These are phyloP conservation scores for Cygnus atratus DNA, from an alignment of 2,113 vertebrate species.

Conservation along the genomic window DNA sequence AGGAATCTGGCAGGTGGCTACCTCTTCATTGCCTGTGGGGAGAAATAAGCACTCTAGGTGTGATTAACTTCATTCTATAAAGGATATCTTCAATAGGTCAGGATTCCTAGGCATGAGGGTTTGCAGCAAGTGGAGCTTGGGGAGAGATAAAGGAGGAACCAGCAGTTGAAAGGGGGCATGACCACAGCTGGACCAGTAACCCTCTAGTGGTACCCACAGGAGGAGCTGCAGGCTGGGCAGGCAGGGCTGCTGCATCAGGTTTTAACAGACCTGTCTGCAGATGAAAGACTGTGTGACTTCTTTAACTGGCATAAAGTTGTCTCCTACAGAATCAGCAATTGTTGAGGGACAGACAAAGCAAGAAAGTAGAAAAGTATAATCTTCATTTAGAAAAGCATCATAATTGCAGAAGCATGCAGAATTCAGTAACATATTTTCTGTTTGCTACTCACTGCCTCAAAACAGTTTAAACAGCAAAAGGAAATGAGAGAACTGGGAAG, in stretches of 20 bases:
- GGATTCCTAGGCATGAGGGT: not conserved
- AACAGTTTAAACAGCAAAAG: constrained; percentile 5
- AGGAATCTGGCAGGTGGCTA: not conserved
- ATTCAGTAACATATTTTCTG: not conserved
- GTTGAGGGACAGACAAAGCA: not conserved
- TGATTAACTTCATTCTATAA: not conserved
- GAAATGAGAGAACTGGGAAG: not conserved
- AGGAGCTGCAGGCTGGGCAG: not conserved
- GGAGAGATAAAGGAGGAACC: not conserved
- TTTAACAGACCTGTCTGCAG: not conserved
- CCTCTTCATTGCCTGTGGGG: not conserved
- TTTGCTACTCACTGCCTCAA: not conserved
- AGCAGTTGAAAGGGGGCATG: not conserved
- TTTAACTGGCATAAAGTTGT: not conserved
- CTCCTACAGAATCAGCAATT: not conserved
- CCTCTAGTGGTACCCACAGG: not conserved
- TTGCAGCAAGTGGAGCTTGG: not conserved
- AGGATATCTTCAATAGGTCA: not conserved
- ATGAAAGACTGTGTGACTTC: not conserved
- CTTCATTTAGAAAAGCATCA: not conserved
- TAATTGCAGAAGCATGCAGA: not conserved
- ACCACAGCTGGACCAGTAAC: not conserved
- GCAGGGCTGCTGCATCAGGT: not conserved
- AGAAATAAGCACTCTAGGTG: not conserved
- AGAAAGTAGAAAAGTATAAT: not conserved